Percentiles rank a stretch among this genome's conserved stretches.
Conservation (phyloP, 2,797 vertebrate species). For the Apogon talboti region DNA sequence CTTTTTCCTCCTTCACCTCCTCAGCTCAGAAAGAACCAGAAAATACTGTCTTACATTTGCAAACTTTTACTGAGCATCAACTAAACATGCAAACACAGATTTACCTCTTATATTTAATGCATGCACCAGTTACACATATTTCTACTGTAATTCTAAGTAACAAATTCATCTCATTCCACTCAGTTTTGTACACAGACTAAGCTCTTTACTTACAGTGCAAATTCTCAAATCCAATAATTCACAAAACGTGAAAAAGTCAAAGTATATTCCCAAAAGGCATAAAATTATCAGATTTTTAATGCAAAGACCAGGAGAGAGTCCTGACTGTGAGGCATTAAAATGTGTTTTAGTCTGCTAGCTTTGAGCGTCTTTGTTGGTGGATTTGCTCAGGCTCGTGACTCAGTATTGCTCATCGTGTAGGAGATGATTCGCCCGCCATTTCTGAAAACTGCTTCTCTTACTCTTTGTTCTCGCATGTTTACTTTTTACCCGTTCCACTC, state of each 20-base stretch:
- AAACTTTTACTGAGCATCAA: slow-evolving; percentile 36
- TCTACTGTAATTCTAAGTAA: slow-evolving; percentile 7
- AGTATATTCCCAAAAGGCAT: slow-evolving; percentile 54
- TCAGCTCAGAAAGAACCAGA: neutral
- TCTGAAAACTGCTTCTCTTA: slow-evolving; percentile 67
- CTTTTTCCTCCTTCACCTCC: neutral
- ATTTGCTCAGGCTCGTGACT: slow-evolving; percentile 82
- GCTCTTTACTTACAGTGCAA: slow-evolving; percentile 45
- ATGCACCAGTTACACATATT: slow-evolving; percentile 29
- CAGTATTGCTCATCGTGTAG: slow-evolving; percentile 84
- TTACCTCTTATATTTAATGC: slow-evolving; percentile 3
- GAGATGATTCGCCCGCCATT: slow-evolving; percentile 81
- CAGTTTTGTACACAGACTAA: no score
- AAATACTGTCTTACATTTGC: slow-evolving; percentile 22
- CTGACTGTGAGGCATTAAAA: slow-evolving; percentile 68
- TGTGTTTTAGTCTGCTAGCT: slow-evolving; percentile 68
- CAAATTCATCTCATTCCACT: neutral
- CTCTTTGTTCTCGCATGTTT: slow-evolving; percentile 72
- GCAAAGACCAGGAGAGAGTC: slow-evolving; percentile 42
- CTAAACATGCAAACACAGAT: neutral
- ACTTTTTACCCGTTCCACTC: slow-evolving; percentile 44
- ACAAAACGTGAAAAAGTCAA: slow-evolving; percentile 56
- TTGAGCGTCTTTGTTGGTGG: slow-evolving; percentile 71
- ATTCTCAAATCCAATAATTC: slow-evolving; percentile 67
- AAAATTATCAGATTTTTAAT: slow-evolving; percentile 43